Evolutionary conservation across 2,113 vertebrate genomes (phyloP).

Genomic region (Siniperca knerii): DNA sequence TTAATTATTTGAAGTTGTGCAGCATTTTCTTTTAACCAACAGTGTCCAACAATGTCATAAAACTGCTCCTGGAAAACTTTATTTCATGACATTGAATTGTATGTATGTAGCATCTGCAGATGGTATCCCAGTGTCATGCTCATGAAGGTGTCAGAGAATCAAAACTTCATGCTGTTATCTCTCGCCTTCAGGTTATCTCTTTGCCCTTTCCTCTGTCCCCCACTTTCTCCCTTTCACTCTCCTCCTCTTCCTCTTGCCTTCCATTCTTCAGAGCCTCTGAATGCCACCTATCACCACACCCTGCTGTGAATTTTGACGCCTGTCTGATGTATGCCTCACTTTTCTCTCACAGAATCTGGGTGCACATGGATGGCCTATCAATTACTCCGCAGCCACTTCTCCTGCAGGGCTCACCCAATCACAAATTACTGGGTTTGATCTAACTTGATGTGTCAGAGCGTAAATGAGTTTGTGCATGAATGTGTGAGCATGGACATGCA

Average conservation of each 20-base stretch:
- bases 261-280: slow-evolving; percentile 54
- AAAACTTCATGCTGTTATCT: slow-evolving; percentile 44
- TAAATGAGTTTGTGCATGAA: not conserved
- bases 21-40: not conserved
- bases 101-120: not conserved
- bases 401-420: slow-evolving; percentile 48
- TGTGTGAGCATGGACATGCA: not conserved
- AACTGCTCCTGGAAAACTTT: not conserved
- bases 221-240: slow-evolving; percentile 3
- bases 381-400: slow-evolving; percentile 38
- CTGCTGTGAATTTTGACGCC: slow-evolving; percentile 77
- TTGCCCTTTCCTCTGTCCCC: slow-evolving; percentile 21
- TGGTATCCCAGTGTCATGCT: not conserved
- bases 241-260: slow-evolving; percentile 31
- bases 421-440: slow-evolving; percentile 1
- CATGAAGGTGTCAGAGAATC: slow-evolving; percentile 24
- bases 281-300: slow-evolving; percentile 60
- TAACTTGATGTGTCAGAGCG: not conserved
- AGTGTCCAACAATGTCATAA: not conserved
- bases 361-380: slow-evolving; percentile 49
- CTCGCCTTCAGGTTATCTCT: slow-evolving; percentile 42
- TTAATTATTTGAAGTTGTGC: slow-evolving; percentile 47
- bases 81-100: not conserved
- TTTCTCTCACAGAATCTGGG: slow-evolving; percentile 47
- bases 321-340: slow-evolving; percentile 73